A percentile compares a stretch with the other conserved stretches of the same genome.
Evolutionary conservation across 2,888 invertebrate genomes (phyloP).

Genomic region (Ceraclea dissimilis): DNA sequence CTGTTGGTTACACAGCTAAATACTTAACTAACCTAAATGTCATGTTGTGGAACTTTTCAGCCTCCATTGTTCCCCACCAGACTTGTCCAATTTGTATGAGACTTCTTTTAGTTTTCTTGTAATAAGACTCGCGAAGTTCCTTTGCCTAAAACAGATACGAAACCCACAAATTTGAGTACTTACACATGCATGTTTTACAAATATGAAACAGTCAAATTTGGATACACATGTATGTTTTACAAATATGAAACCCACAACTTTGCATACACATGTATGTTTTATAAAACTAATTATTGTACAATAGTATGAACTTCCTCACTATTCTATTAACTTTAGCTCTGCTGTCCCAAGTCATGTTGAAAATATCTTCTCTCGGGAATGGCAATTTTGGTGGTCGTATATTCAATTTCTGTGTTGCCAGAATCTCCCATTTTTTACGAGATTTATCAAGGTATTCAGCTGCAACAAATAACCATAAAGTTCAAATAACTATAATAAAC

Average conservation of each 20-base stretch:
- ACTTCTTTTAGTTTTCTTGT: constrained; percentile 13
- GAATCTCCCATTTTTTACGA: constrained; percentile 1
- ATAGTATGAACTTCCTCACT: constrained; percentile 5
- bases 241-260: no score
- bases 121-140: constrained; percentile 6
- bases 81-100: constrained; percentile 9
- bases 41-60: constrained; percentile 16
- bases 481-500: neutral
- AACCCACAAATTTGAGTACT: no score
- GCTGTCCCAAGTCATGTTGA: constrained; percentile 9
- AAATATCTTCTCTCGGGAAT: constrained; percentile 2
- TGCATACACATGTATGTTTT: no score
- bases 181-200: no score
- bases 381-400: constrained; percentile 7
- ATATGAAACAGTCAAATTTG: no score
- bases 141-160: constrained; percentile 8
- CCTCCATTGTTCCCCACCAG: constrained; percentile 18
- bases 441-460: neutral
- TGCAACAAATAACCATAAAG: neutral
- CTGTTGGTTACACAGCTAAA: no score
- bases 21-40: constrained; percentile 16
- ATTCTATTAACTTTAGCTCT: constrained; percentile 6
- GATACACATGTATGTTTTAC: no score
- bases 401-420: neutral
- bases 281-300: no score